Evolutionary conservation across 2,888 invertebrate species (phyloP).

Genomic region (Chrysolina oricalcia): DNA sequence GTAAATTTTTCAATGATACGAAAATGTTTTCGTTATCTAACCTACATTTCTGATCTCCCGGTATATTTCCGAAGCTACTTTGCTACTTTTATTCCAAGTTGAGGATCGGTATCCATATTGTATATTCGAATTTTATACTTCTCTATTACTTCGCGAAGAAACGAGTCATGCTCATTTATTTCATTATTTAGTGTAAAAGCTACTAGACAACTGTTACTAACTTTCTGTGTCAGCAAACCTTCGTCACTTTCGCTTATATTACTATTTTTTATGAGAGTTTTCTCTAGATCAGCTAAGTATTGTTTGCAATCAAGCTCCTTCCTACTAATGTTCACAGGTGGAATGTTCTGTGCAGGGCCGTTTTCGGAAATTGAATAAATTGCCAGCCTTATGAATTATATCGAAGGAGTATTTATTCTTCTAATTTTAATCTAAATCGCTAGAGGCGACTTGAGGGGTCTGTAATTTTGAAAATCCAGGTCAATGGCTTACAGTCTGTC

Average conservation of each 20-base stretch:
- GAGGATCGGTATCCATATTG: background rate
- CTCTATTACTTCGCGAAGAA: background rate
- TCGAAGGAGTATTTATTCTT: slow-evolving; percentile 11
- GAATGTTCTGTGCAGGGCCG: background rate
- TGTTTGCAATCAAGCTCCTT: no score
- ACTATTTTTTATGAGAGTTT: slow-evolving; percentile 1
- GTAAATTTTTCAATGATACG: background rate
- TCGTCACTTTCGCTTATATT: slow-evolving; percentile 17
- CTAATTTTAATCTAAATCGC: slow-evolving; percentile 8
- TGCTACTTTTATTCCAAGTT: background rate
- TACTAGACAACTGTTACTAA: slow-evolving; percentile 19
- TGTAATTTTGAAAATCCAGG: no score
- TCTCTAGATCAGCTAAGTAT: no score
- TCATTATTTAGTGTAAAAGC: slow-evolving; percentile 9
- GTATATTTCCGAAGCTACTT: background rate
- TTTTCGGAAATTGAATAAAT: background rate
- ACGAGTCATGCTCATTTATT: background rate
- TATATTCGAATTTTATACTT: slow-evolving; percentile 3
- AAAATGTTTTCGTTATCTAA: background rate
- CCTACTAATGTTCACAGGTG: background rate
- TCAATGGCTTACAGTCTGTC: no score
- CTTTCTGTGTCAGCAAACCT: slow-evolving; percentile 14
- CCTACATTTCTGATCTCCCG: background rate
- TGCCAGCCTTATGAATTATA: background rate
- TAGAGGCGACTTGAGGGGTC: background rate